Evolutionary conservation across 2,888 invertebrate genomes (phyloP), one percentile per base, ranked within the genome.

Genomic region (Pachliopta kotzebuea): DNA sequence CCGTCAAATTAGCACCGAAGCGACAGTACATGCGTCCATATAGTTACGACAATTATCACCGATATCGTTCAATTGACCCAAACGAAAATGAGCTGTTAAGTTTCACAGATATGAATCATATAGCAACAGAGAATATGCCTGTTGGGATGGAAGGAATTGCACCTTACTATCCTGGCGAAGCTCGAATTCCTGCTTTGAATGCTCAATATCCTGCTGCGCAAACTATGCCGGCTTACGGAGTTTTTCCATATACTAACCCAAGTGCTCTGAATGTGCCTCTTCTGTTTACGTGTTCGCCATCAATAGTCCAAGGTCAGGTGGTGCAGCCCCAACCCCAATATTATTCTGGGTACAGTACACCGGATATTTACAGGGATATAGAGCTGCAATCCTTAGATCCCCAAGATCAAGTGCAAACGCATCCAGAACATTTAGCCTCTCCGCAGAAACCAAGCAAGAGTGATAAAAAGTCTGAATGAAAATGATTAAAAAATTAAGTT

Each of bases 201-300:
- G 14, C 56, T 52, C 56, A 52, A 57, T 21, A 37, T 23, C 8
- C 62, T 11, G 65, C 62, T 8, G 52, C 56, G 21, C 63, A 60
- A 24, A 49, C 62, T 6, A 63, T 65, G 57, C 67, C 62, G 17
- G 45, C 65, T 24, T 57, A 58, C 11, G 85, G 88, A 2, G 76
- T 88, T 62, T 90, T 89, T 72, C 88, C 88, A 0, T 84, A 81
- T 55, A 84, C 82, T 0, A 83, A 85, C 56, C 75, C 75, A 0
- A 83, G 83, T 20, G 83, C 84, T 0, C 86, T 87, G 69, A 80
- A 76, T 52, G 79, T 88, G 4, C 90, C 90, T 0, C 73, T 90
- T 11, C 75, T 90, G 53, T 79, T 91, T 67, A 89, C 86, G 70
- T 91, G 90, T 62, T 78, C 88, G 1, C 90, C 90, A 0, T 79